Evolutionary conservation across 2,797 vertebrate species (phyloP).

Genomic region (Oophaga sylvatica): DNA sequence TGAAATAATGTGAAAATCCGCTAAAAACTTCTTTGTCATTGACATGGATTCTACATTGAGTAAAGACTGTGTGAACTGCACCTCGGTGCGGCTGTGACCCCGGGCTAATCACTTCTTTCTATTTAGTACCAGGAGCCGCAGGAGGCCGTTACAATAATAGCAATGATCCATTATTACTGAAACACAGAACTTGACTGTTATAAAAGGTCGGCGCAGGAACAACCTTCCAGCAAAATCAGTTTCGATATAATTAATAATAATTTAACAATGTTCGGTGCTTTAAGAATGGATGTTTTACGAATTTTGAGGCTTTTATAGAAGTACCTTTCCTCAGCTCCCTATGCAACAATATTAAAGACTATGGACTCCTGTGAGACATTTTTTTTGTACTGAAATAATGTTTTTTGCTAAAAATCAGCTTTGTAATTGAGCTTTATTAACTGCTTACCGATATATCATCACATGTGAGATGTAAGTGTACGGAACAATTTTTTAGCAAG

Average conservation of each 20-base stretch:
- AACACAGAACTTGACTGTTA: constrained; percentile 1
- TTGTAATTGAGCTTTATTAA: too few species aligned
- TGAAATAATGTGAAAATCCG: not conserved
- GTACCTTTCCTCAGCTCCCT: too few species aligned
- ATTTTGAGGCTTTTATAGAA: too few species aligned
- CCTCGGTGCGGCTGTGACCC: not conserved
- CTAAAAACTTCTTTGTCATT: not conserved
- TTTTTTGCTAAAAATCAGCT: too few species aligned
- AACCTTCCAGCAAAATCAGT: not conserved
- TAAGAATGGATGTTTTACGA: not conserved
- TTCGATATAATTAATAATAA: not conserved
- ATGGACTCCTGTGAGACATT: too few species aligned
- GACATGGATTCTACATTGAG: not conserved
- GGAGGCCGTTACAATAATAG: not conserved
- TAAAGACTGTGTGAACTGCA: not conserved
- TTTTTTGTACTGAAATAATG: too few species aligned
- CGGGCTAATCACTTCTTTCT: constrained; percentile 20
- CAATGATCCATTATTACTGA: constrained; percentile 1
- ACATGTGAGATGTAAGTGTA: too few species aligned
- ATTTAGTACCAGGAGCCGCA: not conserved
- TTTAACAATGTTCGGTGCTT: not conserved
- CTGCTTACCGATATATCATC: too few species aligned
- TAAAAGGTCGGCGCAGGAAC: not conserved
- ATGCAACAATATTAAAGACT: too few species aligned
- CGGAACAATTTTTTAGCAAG: too few species aligned